A percentile compares a stretch with the other conserved stretches of the same genome.
Evolutionary conservation across 2,888 invertebrate genomes (phyloP).

Genomic region (Parelbella ahira): DNA sequence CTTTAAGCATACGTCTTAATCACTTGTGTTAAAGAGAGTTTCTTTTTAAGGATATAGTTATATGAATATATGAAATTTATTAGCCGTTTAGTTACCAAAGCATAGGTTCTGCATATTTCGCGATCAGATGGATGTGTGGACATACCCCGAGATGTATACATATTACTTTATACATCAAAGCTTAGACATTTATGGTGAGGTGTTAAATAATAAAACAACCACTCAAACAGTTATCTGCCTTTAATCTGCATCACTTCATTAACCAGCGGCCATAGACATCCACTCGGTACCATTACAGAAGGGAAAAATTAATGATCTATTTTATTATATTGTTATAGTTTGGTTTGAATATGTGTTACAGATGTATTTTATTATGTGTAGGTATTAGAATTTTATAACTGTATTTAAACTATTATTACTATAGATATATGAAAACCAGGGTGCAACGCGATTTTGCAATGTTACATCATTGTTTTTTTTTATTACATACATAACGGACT

Average conservation of each 20-base stretch:
- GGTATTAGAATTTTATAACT: conserved; percentile 62
- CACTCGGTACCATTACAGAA: conserved; percentile 78
- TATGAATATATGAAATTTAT: no score
- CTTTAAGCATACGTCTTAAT: no score
- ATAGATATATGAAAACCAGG: conserved; percentile 78
- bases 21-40: no score
- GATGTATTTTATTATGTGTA: conserved; percentile 77
- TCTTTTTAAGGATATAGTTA: no score
- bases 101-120: no score
- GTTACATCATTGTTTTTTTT: conserved; percentile 48
- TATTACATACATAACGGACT: conserved; percentile 66
- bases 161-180: no score
- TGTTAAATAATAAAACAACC: conserved; percentile 73
- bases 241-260: conserved; percentile 74
- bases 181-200: no score
- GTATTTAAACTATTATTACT: conserved; percentile 71
- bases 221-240: conserved; percentile 80
- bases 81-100: no score
- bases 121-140: no score
- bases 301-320: conserved; percentile 77
- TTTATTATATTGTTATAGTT: conserved; percentile 77
- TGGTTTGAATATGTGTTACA: conserved; percentile 80
- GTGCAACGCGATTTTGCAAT: conserved; percentile 70
- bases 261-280: conserved; percentile 79
- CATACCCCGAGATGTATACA: no score